Percentiles rank a stretch among this genome's conserved stretches.
Evolutionary conservation across 2,797 vertebrate genomes (phyloP).

Genomic region (Carapus acus): DNA sequence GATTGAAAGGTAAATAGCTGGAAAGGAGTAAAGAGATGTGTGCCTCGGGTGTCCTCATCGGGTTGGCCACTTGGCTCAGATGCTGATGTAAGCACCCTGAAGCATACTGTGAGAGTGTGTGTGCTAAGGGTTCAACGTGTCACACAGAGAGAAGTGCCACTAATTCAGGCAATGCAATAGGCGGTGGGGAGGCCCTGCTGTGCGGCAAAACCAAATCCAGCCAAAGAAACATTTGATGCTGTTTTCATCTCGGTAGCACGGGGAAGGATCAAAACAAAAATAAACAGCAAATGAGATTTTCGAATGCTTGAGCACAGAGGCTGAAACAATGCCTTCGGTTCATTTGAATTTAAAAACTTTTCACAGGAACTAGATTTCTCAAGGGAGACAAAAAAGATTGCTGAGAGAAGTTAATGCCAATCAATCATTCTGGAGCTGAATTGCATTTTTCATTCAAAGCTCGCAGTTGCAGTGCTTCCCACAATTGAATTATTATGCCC

Average conservation of each 20-base stretch:
- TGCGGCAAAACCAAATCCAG: slow-evolving; percentile 27
- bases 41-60: no score
- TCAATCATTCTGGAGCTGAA: background rate
- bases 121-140: slow-evolving; percentile 48
- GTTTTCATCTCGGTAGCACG: slow-evolving; percentile 24
- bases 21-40: no score
- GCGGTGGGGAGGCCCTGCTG: slow-evolving; percentile 20
- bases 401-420: background rate
- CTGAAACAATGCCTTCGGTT: slow-evolving; percentile 23
- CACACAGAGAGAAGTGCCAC: slow-evolving; percentile 46
- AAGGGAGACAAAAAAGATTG: slow-evolving; percentile 23
- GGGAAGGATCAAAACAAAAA: slow-evolving; percentile 28
- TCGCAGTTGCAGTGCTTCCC: no score
- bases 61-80: no score
- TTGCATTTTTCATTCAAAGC: no score
- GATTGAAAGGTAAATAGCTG: no score
- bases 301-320: slow-evolving; percentile 24
- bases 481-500: no score
- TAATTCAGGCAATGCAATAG: slow-evolving; percentile 16
- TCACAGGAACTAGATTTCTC: slow-evolving; percentile 34
- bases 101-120: slow-evolving; percentile 34
- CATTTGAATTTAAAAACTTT: no score
- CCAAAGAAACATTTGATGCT: slow-evolving; percentile 32
- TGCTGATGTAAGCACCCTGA: slow-evolving; percentile 37
- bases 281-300: slow-evolving; percentile 21